Evolutionary conservation across 2,113 vertebrate species (phyloP).

Genomic region (human (Homo sapiens)): DNA sequence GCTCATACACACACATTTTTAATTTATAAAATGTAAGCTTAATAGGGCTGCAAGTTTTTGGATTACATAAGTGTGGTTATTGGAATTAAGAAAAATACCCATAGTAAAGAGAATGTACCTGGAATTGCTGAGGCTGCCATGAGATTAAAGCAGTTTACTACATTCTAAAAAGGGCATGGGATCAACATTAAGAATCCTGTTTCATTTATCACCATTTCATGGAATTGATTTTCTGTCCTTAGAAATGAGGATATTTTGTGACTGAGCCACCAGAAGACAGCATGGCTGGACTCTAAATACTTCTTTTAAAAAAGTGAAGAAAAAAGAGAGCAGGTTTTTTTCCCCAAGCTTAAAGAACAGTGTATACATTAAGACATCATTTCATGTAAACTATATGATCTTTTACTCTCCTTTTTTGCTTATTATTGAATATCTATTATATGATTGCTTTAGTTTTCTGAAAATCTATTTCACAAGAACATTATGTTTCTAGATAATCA

Average conservation of each 20-base stretch:
- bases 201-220: constrained; percentile 47
- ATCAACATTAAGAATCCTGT: constrained; percentile 17
- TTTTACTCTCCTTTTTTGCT: not conserved
- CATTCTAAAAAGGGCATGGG: not conserved
- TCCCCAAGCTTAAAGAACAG: not conserved
- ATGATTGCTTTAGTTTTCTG: not conserved
- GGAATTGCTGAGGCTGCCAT: not conserved
- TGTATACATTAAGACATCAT: not conserved
- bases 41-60: not conserved
- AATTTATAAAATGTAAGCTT: not conserved
- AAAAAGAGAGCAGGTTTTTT: not conserved
- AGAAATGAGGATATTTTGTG: constrained; percentile 39
- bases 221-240: constrained; percentile 52
- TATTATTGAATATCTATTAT: not conserved
- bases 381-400: not conserved
- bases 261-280: not conserved
- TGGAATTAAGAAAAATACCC: not conserved
- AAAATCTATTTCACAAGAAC: not conserved
- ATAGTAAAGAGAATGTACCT: not conserved
- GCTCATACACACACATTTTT: not conserved
- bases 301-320: not conserved
- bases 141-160: not conserved
- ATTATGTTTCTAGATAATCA: not conserved
- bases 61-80: not conserved
- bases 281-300: not conserved